These are phyloP conservation scores for Channa argus DNA, from an alignment of 2,113 vertebrate genomes.

Conservation along the genomic window DNA sequence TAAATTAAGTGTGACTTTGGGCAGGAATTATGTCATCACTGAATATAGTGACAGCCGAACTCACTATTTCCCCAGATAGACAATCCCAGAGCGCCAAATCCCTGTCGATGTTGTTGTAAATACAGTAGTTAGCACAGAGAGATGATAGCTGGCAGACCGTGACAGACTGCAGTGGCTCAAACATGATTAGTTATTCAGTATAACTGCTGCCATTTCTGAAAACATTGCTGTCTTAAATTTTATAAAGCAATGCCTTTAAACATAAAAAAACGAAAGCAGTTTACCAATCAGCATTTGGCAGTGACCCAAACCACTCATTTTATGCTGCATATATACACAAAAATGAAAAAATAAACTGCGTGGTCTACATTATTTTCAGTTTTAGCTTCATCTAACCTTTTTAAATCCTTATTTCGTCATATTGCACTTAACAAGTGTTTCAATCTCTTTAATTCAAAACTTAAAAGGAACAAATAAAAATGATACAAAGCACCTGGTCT, in stretches of 20 bases:
- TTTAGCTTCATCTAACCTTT: constrained; percentile 40
- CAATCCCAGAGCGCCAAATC: constrained; percentile 48
- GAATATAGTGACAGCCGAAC: constrained; percentile 49
- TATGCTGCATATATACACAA: not conserved
- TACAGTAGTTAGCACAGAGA: constrained; percentile 40
- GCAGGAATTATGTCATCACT: constrained; percentile 61
- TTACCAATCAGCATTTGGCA: not conserved
- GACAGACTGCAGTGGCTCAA: constrained; percentile 65
- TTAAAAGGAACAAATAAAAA: not conserved
- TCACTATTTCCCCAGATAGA: constrained; percentile 52
- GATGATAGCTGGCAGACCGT: constrained; percentile 41
- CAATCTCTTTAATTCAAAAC: constrained; percentile 8
- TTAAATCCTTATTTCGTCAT: constrained; percentile 19
- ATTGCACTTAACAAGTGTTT: constrained; percentile 50
- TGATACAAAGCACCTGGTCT: not conserved
- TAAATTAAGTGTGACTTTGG: constrained; percentile 71
- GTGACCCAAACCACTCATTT: not conserved
- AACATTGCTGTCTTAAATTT: constrained; percentile 15
- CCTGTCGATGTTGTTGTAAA: constrained; percentile 52
- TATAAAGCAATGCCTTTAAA: not conserved
- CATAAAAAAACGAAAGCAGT: constrained; percentile 17
- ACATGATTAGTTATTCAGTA: constrained; percentile 37
- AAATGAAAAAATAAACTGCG: constrained; percentile 2
- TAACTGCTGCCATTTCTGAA: constrained; percentile 9
- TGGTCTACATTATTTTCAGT: not conserved